Evolutionary conservation across 2,113 vertebrate species (phyloP), one percentile per base, ranked within the genome.

Genomic region (Nesogale talazaci): DNA sequence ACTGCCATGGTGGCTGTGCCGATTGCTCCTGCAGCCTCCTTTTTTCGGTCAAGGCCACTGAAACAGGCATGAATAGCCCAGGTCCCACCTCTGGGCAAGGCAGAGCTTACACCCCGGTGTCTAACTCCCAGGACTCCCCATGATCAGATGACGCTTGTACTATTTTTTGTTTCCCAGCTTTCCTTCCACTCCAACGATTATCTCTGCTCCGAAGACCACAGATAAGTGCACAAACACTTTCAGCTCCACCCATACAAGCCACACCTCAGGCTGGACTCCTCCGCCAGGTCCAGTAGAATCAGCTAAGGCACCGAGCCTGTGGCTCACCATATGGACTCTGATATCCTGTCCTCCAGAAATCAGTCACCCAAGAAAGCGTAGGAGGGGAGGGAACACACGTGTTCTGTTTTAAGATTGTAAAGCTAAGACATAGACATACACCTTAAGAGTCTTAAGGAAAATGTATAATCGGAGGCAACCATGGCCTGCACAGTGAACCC

Each of bases 381-480:
- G 4, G 22, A 4, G n/a, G 34, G 56, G 25, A 59, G 20, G 38
- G 65, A 65, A 20, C 75, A 36, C 7, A 31, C 78, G 84, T 31
- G 56, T 36, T 87, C 56, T 12, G 46, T 63, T 59, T 36, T 29
- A 23, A 81, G 69, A 91, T n/a, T 36, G 36, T 29, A 70, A 70
- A 83, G 38, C 52, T 7, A 40, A 80, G 22, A 67, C 25, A 83
- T 5, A 42, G 16, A 65, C 2, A 10, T 46, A 46, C 10, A 19
- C 22, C 25, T 34, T 6, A 42, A 46, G 59, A 3, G 22, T 16
- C 67, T 93, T 15, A 11, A 89, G 85, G 63, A 69, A 63, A 69
- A n/a, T 9, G 1, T 8, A 25, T 27, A 56, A 20, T 0, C 3
- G 25, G 36, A 27, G 23, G 56, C 34, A 12, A 1, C 6, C 12